A percentile compares a stretch with the other conserved stretches of the same genome.
Conservation (phyloP, 2,113 vertebrate species). For the Tetrax tetrax region DNA sequence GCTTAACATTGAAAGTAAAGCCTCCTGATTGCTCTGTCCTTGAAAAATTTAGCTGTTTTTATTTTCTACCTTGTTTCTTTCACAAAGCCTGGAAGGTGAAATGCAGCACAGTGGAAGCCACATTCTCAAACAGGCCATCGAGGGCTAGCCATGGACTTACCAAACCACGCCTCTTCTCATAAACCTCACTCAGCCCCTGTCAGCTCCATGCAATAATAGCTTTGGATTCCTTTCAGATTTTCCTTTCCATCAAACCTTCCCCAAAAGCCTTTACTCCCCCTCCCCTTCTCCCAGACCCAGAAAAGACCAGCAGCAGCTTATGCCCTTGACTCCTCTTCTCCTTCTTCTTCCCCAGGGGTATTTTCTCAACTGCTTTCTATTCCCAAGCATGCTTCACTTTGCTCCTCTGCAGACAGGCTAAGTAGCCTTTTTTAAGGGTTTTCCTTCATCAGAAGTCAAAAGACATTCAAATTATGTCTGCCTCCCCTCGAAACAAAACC, state of each 20-base stretch:
- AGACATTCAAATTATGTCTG: too few species aligned
- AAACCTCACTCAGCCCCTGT: accelerated
- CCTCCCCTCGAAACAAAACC: accelerated
- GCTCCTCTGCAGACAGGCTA: not conserved
- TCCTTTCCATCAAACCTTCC: not conserved
- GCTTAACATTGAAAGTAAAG: not conserved
- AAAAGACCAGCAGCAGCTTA: not conserved
- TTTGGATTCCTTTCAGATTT: not conserved
- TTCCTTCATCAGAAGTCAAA: not conserved
- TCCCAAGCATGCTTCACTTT: not conserved
- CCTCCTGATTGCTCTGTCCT: not conserved
- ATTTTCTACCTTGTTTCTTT: not conserved
- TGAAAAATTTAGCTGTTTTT: not conserved
- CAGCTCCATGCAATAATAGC: not conserved
- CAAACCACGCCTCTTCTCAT: not conserved
- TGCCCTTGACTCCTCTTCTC: not conserved
- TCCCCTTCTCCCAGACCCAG: not conserved
- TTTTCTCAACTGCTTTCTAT: not conserved
- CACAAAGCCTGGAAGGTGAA: not conserved
- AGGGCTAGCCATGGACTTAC: not conserved
- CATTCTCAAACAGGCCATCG: accelerated
- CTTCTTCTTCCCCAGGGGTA: not conserved
- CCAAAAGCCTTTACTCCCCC: not conserved
- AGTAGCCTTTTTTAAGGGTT: not conserved
- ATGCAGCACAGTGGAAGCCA: not conserved